Percentiles rank a stretch among this genome's conserved stretches.
Evolutionary conservation across 2,888 invertebrate species (phyloP).

Genomic region (Melanargia galathea): DNA sequence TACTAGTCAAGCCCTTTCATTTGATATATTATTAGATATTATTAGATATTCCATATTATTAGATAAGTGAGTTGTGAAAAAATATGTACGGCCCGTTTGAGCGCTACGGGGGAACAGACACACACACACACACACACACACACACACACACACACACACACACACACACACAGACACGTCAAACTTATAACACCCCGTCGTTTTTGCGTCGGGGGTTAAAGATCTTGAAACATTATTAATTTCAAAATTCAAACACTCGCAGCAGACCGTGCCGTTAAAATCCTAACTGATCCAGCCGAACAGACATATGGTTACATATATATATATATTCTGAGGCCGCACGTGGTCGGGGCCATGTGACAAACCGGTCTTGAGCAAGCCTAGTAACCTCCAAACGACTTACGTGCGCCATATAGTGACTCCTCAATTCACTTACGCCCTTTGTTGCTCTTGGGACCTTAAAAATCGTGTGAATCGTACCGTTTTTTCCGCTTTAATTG

Average conservation of each 20-base stretch:
- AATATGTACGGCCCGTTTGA: too few relatives aligned
- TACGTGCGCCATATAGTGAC: constrained; percentile 63
- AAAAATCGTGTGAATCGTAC: constrained; percentile 45
- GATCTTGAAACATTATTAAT: not conserved
- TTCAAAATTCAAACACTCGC: constrained; percentile 8
- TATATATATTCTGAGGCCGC: constrained; percentile 68
- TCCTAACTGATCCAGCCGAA: constrained; percentile 33
- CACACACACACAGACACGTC: too few relatives aligned
- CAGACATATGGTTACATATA: constrained; percentile 39
- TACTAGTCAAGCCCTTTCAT: too few relatives aligned
- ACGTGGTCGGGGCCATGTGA: constrained; percentile 78
- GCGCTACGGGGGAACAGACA: too few relatives aligned
- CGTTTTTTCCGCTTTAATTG: constrained; percentile 30
- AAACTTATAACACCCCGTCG: too few relatives aligned
- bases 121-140: too few relatives aligned
- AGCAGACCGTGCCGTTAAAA: constrained; percentile 32
- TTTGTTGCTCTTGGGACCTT: constrained; percentile 49
- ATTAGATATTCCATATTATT: too few relatives aligned
- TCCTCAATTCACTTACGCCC: constrained; percentile 56
- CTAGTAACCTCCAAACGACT: constrained; percentile 81
- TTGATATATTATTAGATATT: too few relatives aligned
- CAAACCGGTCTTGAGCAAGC: constrained; percentile 75
- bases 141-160: too few relatives aligned
- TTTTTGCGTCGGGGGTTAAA: not conserved
- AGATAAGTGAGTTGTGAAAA: too few relatives aligned